Evolutionary conservation across 2,113 vertebrate species (phyloP).

Genomic region (Haplochromis burtoni): DNA sequence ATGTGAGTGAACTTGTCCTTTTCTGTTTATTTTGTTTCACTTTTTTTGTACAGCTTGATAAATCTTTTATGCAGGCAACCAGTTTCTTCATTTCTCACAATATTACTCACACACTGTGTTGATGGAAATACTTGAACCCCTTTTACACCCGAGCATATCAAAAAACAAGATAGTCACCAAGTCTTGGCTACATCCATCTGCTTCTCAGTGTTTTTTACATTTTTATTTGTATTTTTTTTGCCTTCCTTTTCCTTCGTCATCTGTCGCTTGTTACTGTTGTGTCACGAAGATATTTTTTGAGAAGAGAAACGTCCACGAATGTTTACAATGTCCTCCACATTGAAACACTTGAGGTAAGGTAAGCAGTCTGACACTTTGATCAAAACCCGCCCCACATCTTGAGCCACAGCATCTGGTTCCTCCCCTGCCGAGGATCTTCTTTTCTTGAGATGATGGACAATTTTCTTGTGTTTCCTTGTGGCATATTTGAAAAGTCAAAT

Average conservation of each 20-base stretch:
- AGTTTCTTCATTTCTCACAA: slow-evolving; percentile 21
- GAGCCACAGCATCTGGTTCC: slow-evolving; percentile 65
- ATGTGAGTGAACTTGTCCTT: background rate
- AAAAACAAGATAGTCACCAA: slow-evolving; percentile 32
- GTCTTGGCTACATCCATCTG: slow-evolving; percentile 52
- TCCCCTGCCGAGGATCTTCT: slow-evolving; percentile 21
- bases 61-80: background rate
- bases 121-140: slow-evolving; percentile 32
- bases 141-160: slow-evolving; percentile 36
- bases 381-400: slow-evolving; percentile 56
- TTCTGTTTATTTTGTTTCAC: background rate
- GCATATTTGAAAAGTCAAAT: slow-evolving; percentile 39
- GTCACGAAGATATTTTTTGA: slow-evolving; percentile 56
- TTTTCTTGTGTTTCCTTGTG: slow-evolving; percentile 28
- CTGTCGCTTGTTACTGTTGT: slow-evolving; percentile 23
- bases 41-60: background rate
- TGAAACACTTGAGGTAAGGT: slow-evolving; percentile 82
- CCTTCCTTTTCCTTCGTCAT: slow-evolving; percentile 21
- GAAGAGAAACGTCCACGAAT: slow-evolving; percentile 61
- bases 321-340: slow-evolving; percentile 73
- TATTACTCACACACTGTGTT: slow-evolving; percentile 20
- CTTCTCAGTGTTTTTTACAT: slow-evolving; percentile 13
- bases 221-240: background rate
- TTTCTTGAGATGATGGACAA: slow-evolving; percentile 18
- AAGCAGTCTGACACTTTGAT: slow-evolving; percentile 73